Evolutionary conservation across 2,113 vertebrate species (phyloP).

Genomic region (Pterocles burchelli): DNA sequence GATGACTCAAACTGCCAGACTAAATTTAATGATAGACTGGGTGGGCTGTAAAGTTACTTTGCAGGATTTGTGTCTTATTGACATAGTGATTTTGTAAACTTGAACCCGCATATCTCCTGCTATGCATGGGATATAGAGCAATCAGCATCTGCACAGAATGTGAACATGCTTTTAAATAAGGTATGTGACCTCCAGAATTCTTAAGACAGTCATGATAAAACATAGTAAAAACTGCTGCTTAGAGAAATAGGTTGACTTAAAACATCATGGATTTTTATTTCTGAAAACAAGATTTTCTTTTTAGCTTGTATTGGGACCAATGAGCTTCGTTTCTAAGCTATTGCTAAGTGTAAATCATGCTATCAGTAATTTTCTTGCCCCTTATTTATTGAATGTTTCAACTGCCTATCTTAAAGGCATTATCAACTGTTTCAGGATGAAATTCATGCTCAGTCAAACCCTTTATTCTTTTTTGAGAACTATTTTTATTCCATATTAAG

Average conservation of each 20-base stretch:
- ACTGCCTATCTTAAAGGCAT: neutral
- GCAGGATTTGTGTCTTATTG: neutral
- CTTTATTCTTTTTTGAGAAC: neutral
- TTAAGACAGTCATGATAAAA: neutral
- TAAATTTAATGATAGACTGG: neutral
- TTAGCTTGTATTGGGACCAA: neutral
- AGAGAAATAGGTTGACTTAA: neutral
- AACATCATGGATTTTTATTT: neutral
- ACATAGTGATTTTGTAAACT: neutral
- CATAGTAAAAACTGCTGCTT: neutral
- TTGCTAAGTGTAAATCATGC: neutral
- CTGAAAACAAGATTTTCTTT: neutral
- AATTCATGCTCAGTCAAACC: neutral
- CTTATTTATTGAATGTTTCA: neutral
- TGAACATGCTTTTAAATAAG: neutral
- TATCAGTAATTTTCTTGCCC: neutral
- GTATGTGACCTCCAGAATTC: neutral
- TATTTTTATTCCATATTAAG: neutral
- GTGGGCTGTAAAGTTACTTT: neutral
- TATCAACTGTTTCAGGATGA: neutral
- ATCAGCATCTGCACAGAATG: neutral
- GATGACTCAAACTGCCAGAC: neutral
- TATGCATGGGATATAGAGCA: neutral
- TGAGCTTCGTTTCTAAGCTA: neutral
- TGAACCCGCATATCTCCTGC: neutral